Percentiles rank a stretch among this genome's conserved stretches.
Conservation (phyloP, 2,113 vertebrate species). For the Vulpes lagopus region DNA sequence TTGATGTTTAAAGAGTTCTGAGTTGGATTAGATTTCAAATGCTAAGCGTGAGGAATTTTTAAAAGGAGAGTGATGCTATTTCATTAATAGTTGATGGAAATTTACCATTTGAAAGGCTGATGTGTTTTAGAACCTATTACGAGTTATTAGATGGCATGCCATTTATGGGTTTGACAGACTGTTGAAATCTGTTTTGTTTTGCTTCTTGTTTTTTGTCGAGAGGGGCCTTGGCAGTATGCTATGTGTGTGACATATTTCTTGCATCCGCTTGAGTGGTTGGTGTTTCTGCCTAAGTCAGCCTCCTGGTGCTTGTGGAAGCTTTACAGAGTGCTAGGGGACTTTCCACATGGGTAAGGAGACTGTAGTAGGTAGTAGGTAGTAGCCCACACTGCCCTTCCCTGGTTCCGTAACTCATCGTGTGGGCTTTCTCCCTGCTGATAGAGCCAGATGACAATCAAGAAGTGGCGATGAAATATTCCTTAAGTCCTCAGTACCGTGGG, state of each 20-base stretch:
- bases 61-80: slow-evolving; percentile 54
- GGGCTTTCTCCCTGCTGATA: neutral
- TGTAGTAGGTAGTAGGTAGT: neutral
- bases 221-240: neutral
- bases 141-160: slow-evolving; percentile 27
- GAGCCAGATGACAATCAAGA: neutral
- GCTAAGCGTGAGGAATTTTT: slow-evolving; percentile 41
- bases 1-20: slow-evolving; percentile 72
- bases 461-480: neutral
- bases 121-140: slow-evolving; percentile 58
- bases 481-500: neutral
- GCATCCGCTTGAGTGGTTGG: neutral
- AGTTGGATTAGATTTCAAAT: slow-evolving; percentile 65
- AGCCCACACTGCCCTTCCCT: neutral
- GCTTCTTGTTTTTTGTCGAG: neutral
- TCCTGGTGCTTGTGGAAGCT: neutral
- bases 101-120: slow-evolving; percentile 75
- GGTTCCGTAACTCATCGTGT: neutral
- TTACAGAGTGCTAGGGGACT: neutral
- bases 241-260: neutral
- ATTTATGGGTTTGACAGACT: slow-evolving; percentile 46
- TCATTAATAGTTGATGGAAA: slow-evolving; percentile 80
- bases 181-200: slow-evolving; percentile 48
- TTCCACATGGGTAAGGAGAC: neutral
- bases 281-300: neutral